Evolutionary conservation across 2,113 vertebrate species (phyloP), one percentile per base, ranked within the genome.

Genomic region (Anguilla japonica): DNA sequence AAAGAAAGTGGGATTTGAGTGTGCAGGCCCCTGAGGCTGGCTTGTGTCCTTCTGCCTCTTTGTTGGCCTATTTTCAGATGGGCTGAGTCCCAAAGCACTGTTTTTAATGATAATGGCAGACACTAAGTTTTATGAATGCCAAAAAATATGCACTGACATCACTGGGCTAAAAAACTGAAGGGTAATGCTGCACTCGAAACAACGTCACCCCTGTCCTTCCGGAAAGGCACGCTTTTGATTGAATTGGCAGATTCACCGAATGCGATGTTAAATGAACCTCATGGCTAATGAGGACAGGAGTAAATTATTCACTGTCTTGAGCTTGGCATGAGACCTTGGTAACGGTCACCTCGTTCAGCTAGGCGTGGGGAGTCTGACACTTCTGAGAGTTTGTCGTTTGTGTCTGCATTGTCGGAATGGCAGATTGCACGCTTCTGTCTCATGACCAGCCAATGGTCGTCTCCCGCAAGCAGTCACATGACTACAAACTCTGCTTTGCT

Each of bases 241-340:
- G 88, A 88, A 56, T 26, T 87, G 89, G 85, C 91, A 88, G 88
- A 93, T 91, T 88, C 85, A 87, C 90, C 84, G 86, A 91, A 91
- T 84, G 90, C 90, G 88, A 91, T 91, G 92, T 89, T 91, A 92
- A 93, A 94, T 92, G 92, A 93, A 90, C 89, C 85, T 88, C 88
- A 89, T 87, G 87, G 80, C 84, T 88, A 87, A 84, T 83, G 41
- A 82, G 83, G 85, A 88, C 85, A 87, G 83, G 84, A 87, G 79
- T 41, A 63, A 87, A 88, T 81, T 79, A 81, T 92, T 90, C 75
- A 92, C 71, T 87, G 84, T 91, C 90, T 90, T 89, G 86, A 90
- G 87, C 87, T 82, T 56, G 16, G 53, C 60, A 57, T 84, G 39
- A 60, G 85, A 84, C 86, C 84, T 41, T 82, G 56, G 83, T 75